A percentile compares a stretch with the other conserved stretches of the same genome.
phyloP scores from a whole-genome alignment of 1,140 invertebrate species.

The Neodiprion lecontei region DNA sequence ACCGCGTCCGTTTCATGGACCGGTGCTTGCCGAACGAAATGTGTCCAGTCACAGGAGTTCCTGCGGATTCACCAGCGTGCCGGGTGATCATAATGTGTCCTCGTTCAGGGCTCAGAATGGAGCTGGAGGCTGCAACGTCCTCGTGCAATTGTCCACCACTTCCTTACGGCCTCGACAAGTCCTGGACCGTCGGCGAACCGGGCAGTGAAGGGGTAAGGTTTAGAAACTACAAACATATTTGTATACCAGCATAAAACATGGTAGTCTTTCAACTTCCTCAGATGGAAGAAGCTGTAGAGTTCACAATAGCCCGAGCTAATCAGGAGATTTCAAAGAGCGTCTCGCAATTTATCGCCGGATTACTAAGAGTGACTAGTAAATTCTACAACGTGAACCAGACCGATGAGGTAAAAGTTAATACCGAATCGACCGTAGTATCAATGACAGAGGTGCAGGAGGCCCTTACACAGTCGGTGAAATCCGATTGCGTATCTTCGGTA shows the following conservation, averaged over 20 bases:
- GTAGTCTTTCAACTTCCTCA: neutral
- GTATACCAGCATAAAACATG: too few species aligned
- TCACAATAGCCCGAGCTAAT: neutral
- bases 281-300: neutral
- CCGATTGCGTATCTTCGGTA: neutral
- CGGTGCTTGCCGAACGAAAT: neutral
- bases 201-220: neutral
- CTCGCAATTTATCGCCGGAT: neutral
- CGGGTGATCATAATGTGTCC: neutral
- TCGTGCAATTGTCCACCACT: neutral
- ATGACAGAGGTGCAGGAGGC: too few species aligned
- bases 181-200: neutral
- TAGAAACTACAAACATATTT: too few species aligned
- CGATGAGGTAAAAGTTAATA: neutral
- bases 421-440: too few species aligned
- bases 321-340: neutral
- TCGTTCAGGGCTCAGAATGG: neutral
- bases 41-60: neutral
- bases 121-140: neutral
- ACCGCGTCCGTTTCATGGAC: neutral
- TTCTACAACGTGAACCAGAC: neutral
- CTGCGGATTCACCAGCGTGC: neutral
- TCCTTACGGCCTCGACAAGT: neutral
- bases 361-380: neutral
- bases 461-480: too few species aligned